Evolutionary conservation across 2,113 vertebrate genomes (phyloP), one percentile per base, ranked within the genome.

Genomic region (Loxodonta africana): DNA sequence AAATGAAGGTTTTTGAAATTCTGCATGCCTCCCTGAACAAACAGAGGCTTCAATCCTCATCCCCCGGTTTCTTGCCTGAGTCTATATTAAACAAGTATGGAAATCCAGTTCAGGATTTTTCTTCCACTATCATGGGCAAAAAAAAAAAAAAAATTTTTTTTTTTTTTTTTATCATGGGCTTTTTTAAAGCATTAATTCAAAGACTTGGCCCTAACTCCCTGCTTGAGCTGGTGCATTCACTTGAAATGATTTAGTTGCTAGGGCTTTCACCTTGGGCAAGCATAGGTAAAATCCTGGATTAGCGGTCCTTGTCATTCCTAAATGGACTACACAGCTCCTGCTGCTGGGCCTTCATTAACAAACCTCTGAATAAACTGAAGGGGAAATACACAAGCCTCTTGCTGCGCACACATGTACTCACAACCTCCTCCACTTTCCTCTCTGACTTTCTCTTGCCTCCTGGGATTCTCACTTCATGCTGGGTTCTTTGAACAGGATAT

Each of bases 221-320:
- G 69, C 33, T 87, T 71, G 81, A 83, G 33, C 48, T 18, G 21
- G 65, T 67, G 33, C 63, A 91, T 87, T 96, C 41, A 82, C 83
- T 90, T 93, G 96, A 97, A 90, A 84, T 96, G 88, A 97, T 86
- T 96, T 86, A 87, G 88, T 93, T 82, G 62, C 96, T 81, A 92
- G 78, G 74, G 10, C 51, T 95, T 95, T 96, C 78, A 88, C 80
- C 76, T 85, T n/a, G 1, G 2, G 95, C 77, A 95, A 92, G 78
- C 60, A 91, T 78, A 92, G 62, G 67, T 92, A 94, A 93, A 57
- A 94, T 86, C 83, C 89, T 91, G 82, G 82, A 88, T 95, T 85
- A 93, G 88, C 7, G 11, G 82, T 90, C 78, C 88, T 95, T 83
- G 85, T 95, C 94, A 94, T 95, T 98, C 89, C 23, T 98, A 94